Conservation (phyloP, 2,797 vertebrate genomes). For the Danio jaintianensis region DNA sequence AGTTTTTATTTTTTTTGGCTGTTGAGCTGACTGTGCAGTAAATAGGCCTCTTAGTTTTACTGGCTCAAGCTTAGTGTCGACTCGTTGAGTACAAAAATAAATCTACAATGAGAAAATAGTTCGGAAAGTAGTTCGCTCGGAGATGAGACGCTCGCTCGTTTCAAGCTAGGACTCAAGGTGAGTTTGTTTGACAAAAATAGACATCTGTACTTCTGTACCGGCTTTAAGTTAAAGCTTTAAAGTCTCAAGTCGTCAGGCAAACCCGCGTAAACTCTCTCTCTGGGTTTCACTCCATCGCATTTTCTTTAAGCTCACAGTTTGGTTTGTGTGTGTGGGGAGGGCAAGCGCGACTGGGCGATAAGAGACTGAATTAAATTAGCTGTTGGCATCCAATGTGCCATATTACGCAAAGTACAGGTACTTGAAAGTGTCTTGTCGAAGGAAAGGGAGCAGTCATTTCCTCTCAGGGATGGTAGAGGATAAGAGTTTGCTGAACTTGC, state of each 20-base stretch:
- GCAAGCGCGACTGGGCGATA: conserved; percentile 1
- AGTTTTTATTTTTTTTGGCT: conserved; percentile 71
- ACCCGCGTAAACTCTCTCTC: conserved; percentile 24
- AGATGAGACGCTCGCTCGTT: conserved; percentile 6
- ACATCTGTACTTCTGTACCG: conserved; percentile 41
- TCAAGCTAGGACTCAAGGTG: conserved; percentile 48
- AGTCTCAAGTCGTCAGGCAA: conserved; percentile 54
- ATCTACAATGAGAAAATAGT: conserved; percentile 49
- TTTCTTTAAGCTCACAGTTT: conserved; percentile 28
- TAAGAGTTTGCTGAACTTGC: conserved; percentile 86
- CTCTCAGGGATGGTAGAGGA: conserved; percentile 71
- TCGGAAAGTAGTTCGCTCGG: conserved; percentile 42
- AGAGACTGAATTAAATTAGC: conserved; percentile 27
- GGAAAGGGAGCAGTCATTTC: conserved; percentile 61
- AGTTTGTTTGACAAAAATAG: conserved; percentile 60
- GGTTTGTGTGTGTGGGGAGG: not conserved
- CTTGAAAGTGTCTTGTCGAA: not conserved
- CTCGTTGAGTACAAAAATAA: conserved; percentile 59
- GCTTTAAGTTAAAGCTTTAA: conserved; percentile 70
- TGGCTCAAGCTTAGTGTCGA: conserved; percentile 58
- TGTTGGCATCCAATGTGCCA: conserved; percentile 6
- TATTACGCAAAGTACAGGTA: conserved; percentile 27
- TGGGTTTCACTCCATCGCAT: not conserved
- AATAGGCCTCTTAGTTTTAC: conserved; percentile 74
- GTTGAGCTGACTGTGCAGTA: conserved; percentile 80